A percentile compares a stretch with the other conserved stretches of the same genome.
Conservation (phyloP, 2,797 vertebrate species). For the Micromesistius poutassou region DNA sequence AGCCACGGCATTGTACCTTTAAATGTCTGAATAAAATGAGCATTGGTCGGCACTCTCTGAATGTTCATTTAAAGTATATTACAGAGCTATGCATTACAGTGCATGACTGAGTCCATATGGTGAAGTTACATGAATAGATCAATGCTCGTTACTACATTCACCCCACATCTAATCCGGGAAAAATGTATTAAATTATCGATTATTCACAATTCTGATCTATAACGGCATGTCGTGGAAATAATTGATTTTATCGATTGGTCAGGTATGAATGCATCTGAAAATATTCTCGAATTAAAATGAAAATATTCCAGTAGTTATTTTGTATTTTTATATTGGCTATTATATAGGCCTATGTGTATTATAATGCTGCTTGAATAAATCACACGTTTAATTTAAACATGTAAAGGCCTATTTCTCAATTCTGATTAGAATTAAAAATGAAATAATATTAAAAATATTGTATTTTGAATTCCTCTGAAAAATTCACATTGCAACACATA, state of each 20-base stretch:
- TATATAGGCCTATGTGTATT: neutral
- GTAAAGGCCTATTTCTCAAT: neutral
- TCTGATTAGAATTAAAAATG: neutral
- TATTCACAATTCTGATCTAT: conserved; percentile 49
- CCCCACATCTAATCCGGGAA: conserved; percentile 26
- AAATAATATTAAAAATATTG: neutral
- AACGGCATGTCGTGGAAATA: conserved; percentile 45
- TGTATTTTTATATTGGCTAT: neutral
- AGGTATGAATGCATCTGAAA: conserved; percentile 35
- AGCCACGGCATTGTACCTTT: neutral
- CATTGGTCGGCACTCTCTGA: neutral
- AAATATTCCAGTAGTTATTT: neutral
- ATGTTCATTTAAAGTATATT: neutral
- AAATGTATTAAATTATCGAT: conserved; percentile 60
- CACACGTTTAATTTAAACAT: neutral
- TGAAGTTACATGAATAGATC: conserved; percentile 21
- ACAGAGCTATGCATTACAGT: neutral
- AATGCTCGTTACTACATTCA: conserved; percentile 14
- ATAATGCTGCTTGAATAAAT: neutral
- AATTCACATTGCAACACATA: neutral
- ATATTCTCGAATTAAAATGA: conserved; percentile 26
- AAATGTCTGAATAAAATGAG: neutral
- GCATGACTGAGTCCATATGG: conserved; percentile 6
- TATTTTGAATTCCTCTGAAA: neutral
- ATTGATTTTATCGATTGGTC: conserved; percentile 65